A percentile compares a stretch with the other conserved stretches of the same genome.
phyloP scores from a whole-genome alignment of 2,888 invertebrate genomes.

The Lumbricus terrestris region DNA sequence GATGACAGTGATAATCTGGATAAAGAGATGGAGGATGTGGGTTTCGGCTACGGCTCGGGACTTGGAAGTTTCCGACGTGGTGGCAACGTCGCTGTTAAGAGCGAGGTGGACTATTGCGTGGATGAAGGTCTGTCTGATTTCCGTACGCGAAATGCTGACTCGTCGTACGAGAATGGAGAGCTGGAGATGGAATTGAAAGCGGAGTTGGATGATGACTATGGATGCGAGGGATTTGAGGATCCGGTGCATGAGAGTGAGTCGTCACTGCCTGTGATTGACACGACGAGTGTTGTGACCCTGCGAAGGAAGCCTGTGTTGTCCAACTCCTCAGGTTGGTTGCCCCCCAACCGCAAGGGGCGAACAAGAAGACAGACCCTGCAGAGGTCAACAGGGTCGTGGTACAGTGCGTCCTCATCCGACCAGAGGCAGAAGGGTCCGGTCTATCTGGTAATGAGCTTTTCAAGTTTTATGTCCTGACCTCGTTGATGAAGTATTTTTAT shows the following conservation, averaged over 20 bases:
- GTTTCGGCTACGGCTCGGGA: neutral
- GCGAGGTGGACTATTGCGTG: neutral
- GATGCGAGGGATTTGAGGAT: neutral
- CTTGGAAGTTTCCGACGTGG: neutral
- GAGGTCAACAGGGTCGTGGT: neutral
- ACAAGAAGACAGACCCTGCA: neutral
- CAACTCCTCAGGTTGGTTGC: neutral
- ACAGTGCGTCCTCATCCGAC: neutral
- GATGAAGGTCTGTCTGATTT: neutral
- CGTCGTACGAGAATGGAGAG: neutral
- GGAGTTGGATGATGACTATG: neutral
- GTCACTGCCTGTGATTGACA: neutral
- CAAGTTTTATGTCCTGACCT: neutral
- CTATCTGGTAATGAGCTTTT: neutral
- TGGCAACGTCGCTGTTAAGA: neutral
- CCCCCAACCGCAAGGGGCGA: neutral
- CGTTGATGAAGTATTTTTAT: neutral
- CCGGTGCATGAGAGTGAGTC: neutral
- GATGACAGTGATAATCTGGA: neutral
- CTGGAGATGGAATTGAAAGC: neutral
- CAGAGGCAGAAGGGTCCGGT: neutral
- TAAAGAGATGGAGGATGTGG: neutral
- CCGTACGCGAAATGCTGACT: neutral
- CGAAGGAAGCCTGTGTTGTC: neutral
- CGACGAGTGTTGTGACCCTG: neutral